Evolutionary conservation across 2,888 invertebrate species (phyloP).

Genomic region (Amiota mariae): DNA sequence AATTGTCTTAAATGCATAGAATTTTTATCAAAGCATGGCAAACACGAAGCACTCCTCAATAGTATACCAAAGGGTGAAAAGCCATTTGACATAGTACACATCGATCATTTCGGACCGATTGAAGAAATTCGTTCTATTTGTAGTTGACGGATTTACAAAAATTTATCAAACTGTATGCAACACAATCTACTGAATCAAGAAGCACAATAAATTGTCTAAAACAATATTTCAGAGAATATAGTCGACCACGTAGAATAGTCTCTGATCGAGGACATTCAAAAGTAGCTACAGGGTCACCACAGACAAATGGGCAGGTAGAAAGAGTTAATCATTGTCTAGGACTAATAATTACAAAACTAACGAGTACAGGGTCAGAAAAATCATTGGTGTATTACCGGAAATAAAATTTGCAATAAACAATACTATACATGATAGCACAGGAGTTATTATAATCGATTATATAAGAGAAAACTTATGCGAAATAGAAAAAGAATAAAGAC

Average conservation of each 20-base stretch:
- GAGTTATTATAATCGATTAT: slow-evolving; percentile 35
- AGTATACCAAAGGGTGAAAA: too few species aligned
- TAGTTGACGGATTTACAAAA: slow-evolving; percentile 28
- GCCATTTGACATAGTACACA: slow-evolving; percentile 57
- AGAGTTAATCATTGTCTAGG: background rate
- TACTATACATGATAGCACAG: background rate
- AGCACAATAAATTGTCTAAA: slow-evolving; percentile 20
- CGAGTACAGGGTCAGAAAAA: background rate
- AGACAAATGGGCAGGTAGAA: background rate
- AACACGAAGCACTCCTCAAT: background rate
- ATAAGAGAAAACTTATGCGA: slow-evolving; percentile 23
- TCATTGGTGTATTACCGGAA: background rate
- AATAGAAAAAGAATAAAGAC: background rate
- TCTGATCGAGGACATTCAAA: slow-evolving; percentile 17
- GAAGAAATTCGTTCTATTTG: slow-evolving; percentile 29
- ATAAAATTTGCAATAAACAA: slow-evolving; percentile 5
- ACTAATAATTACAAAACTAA: background rate
- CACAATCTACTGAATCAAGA: slow-evolving; percentile 31
- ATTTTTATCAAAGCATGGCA: background rate
- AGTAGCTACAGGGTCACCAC: background rate
- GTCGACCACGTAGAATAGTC: slow-evolving; percentile 17
- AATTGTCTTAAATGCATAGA: slow-evolving; percentile 6
- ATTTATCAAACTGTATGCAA: too few species aligned
- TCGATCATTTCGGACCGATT: slow-evolving; percentile 62
- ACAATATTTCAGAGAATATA: slow-evolving; percentile 27